Conservation (phyloP, 1,140 invertebrate species). For the Cherax destructor region DNA sequence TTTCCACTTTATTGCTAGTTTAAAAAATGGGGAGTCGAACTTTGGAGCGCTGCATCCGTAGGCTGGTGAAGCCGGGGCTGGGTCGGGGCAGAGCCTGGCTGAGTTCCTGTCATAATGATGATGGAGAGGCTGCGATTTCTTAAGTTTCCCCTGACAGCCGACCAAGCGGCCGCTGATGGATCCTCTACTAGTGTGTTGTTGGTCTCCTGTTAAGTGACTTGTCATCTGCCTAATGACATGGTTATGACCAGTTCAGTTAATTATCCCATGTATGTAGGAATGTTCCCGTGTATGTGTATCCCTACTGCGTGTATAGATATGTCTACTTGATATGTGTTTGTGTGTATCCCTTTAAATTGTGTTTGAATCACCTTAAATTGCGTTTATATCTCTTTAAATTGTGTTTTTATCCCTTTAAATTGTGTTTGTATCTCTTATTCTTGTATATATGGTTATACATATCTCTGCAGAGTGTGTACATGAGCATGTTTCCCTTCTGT, state of each 20-base stretch:
- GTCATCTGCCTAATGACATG: background rate
- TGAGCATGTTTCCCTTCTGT: too few relatives aligned
- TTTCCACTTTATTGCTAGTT: too few relatives aligned
- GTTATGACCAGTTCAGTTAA: background rate
- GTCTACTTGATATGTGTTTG: background rate
- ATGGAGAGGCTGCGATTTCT: slow-evolving; percentile 31
- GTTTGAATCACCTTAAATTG: too few relatives aligned
- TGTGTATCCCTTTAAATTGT: too few relatives aligned
- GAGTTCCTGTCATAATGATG: slow-evolving; percentile 31
- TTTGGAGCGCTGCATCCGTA: background rate
- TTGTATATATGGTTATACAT: too few relatives aligned
- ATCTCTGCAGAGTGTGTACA: too few relatives aligned
- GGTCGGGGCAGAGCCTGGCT: background rate
- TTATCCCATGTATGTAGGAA: background rate
- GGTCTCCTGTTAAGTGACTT: background rate
- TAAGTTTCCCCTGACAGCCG: slow-evolving; percentile 43
- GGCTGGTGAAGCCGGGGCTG: too few relatives aligned
- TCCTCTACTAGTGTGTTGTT: background rate
- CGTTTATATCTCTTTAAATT: too few relatives aligned
- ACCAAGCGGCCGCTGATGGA: slow-evolving; percentile 20
- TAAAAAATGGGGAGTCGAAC: too few relatives aligned
- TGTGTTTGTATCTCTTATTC: too few relatives aligned
- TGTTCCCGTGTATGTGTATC: background rate
- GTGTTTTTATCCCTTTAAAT: too few relatives aligned
- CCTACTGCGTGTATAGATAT: background rate